Percentiles rank a stretch among this genome's conserved stretches.
Conservation (phyloP, 2,888 invertebrate species). For the Ceriagrion tenellum region DNA sequence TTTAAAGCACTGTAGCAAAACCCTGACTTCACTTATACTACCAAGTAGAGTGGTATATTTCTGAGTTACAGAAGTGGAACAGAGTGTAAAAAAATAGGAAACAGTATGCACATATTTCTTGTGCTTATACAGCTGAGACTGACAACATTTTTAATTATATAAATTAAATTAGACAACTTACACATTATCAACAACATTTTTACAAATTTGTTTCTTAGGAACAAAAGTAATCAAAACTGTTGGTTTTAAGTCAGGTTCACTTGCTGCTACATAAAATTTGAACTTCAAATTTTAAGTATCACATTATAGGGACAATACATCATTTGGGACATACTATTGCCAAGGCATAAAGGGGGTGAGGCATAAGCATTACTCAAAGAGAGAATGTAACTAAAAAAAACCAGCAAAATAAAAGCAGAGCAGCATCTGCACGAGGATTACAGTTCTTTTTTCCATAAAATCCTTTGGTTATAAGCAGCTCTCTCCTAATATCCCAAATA, state of each 20-base stretch:
- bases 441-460: not conserved
- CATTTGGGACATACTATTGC: not conserved
- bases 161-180: not conserved
- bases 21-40: not conserved
- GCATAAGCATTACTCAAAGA: not conserved
- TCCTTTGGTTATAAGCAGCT: not conserved
- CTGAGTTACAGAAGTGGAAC: conserved; percentile 30
- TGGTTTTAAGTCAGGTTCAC: not conserved
- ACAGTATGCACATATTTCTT: not conserved
- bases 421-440: not conserved
- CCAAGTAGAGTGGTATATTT: not conserved
- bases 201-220: not conserved
- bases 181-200: conserved; percentile 30
- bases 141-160: not conserved
- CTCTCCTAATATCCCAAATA: not conserved
- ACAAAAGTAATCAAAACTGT: not conserved
- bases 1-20: not conserved
- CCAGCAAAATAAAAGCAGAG: not conserved
- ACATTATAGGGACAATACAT: not conserved
- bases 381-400: not conserved
- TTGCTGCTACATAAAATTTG: not conserved
- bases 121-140: not conserved
- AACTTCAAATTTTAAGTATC: not conserved
- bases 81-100: conserved; percentile 42
- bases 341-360: not conserved